Evolutionary conservation across 2,888 invertebrate genomes (phyloP), one percentile per base, ranked within the genome.

Genomic region (Eumerus sabulonum): DNA sequence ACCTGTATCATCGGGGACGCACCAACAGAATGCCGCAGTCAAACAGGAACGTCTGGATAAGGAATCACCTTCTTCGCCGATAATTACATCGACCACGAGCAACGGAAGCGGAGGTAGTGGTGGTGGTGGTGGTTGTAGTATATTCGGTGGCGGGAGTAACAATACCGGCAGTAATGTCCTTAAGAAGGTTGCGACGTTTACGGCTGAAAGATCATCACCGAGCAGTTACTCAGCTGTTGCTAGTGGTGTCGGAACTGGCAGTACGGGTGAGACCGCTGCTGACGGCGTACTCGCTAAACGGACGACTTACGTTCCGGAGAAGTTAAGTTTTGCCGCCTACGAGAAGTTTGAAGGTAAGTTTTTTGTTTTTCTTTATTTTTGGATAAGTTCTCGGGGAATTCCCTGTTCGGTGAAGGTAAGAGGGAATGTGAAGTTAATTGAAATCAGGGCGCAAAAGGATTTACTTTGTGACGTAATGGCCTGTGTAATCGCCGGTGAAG

Each of bases 321-420:
- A 96, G 89, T 91, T 96, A 84, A 94, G 96, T 90, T 95, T 95
- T 89, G 93, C 94, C 85, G 91, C 95, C 81, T 95, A 94, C 88
- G 95, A 97, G 89, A 96, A 96, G 89, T 97, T 97, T 90, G 96
- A 97, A 94, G 97, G 97, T 96, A 90, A 90, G 90, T 40, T 62
- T 38, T 9, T 14, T 9, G 14, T 16, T 16, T 42, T 42, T 42
- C n/a, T n/a, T n/a, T n/a, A n/a, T n/a, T n/a, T n/a, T n/a, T n/a
- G n/a, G n/a, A 13, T 42, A 13, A 42, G 42, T 12, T 42, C 13
- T 1, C 2, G 45, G 13, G 45, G 13, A 14, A 9, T 4, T 16
- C 62, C n/a, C 45, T 56, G 53, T 60, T 74, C 66, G 50, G 54
- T 68, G 64, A 14, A 60, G 60, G 40, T 2, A 27, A 4, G 7